Conservation (phyloP, 2,797 vertebrate genomes). For the Crenuchus spilurus region DNA sequence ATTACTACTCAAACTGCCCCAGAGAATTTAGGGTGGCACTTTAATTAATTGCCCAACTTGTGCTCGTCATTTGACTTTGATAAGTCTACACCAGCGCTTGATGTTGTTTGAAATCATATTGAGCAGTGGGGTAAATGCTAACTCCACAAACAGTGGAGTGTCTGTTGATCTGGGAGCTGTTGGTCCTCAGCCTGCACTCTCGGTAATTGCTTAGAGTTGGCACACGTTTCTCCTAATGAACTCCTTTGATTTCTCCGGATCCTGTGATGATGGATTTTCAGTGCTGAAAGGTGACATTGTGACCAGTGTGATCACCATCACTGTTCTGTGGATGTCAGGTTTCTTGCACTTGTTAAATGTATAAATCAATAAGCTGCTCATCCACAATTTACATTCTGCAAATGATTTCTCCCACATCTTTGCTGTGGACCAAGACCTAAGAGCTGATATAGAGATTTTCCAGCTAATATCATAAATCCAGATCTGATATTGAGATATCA, state of each 20-base stretch:
- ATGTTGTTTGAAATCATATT: slow-evolving; percentile 49
- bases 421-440: too few species aligned
- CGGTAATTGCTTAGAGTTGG: not conserved
- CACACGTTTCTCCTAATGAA: not conserved
- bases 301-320: not conserved
- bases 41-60: slow-evolving; percentile 58
- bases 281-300: not conserved
- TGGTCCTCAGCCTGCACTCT: not conserved
- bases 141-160: slow-evolving; percentile 42
- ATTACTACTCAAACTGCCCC: slow-evolving; percentile 55
- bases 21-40: slow-evolving; percentile 53
- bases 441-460: not conserved
- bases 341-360: not conserved
- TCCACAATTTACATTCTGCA: not conserved
- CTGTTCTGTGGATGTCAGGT: not conserved
- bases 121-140: slow-evolving; percentile 50
- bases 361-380: not conserved
- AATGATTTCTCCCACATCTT: too few species aligned
- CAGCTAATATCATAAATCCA: not conserved
- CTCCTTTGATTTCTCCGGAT: not conserved
- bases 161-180: slow-evolving; percentile 19
- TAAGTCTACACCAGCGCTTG: slow-evolving; percentile 43
- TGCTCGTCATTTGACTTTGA: slow-evolving; percentile 42
- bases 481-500: not conserved
- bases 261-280: not conserved